Percentiles rank a stretch among this genome's conserved stretches.
phyloP scores from a whole-genome alignment of 2,113 vertebrate genomes.

The Ptilonorhynchus violaceus region DNA sequence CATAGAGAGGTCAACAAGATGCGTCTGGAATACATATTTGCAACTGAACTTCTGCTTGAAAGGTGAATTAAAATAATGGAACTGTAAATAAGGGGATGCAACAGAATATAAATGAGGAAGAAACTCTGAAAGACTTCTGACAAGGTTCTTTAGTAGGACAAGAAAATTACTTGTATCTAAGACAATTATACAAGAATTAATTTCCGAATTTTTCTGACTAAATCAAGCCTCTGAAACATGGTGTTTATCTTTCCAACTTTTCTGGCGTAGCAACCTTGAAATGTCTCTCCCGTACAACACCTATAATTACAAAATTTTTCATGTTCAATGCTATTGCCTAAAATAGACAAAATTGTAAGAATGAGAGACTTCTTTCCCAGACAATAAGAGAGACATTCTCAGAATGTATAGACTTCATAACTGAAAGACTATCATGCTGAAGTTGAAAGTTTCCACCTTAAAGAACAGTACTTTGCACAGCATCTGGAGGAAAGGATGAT shows the following conservation, averaged over 20 bases:
- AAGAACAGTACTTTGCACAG: background rate
- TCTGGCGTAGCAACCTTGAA: background rate
- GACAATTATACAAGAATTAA: background rate
- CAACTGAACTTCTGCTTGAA: conserved; percentile 27
- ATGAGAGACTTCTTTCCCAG: background rate
- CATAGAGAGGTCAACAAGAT: conserved; percentile 27
- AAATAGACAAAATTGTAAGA: background rate
- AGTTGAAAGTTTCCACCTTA: background rate
- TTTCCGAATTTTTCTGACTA: background rate
- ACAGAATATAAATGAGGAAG: conserved; percentile 13
- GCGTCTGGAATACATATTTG: background rate
- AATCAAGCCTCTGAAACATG: background rate
- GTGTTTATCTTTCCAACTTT: background rate
- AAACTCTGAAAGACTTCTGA: background rate
- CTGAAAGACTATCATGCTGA: background rate
- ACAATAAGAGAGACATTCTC: background rate
- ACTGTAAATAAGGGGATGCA: conserved; percentile 5
- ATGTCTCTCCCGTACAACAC: background rate
- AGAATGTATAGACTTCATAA: background rate
- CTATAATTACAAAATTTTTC: background rate
- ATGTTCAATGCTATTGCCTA: background rate
- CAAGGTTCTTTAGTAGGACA: background rate
- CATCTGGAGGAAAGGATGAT: background rate
- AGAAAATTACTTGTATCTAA: background rate
- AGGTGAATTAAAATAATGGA: conserved; percentile 31